phyloP scores from a whole-genome alignment of 2,888 invertebrate species.

The Calameuta idolon region DNA sequence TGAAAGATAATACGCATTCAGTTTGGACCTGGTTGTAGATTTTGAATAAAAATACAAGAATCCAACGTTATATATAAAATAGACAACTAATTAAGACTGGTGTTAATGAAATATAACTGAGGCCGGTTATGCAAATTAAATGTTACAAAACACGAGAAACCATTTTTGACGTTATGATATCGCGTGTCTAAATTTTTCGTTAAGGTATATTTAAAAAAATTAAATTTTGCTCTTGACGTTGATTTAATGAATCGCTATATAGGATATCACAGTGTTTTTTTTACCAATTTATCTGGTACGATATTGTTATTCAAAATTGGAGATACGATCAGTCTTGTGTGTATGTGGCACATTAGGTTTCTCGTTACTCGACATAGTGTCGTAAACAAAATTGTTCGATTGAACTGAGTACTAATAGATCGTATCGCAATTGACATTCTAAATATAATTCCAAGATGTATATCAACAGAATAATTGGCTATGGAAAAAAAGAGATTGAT shows the following conservation, averaged over 20 bases:
- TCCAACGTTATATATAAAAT: background rate
- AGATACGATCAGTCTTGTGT: background rate
- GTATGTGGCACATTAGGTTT: background rate
- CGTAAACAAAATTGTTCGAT: background rate
- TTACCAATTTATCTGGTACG: background rate
- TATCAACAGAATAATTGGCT: background rate
- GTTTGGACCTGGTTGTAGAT: no score
- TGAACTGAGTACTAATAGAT: background rate
- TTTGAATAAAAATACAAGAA: no score
- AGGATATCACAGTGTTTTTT: background rate
- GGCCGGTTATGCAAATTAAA: background rate
- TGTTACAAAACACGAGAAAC: background rate
- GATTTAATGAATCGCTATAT: background rate
- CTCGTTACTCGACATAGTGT: background rate
- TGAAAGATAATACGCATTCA: no score
- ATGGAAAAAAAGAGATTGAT: background rate
- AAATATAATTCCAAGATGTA: background rate
- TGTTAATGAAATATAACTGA: background rate
- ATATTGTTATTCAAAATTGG: background rate
- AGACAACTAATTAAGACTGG: background rate
- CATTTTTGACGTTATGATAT: background rate
- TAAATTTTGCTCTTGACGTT: background rate
- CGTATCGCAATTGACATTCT: background rate
- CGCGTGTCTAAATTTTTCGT: background rate
- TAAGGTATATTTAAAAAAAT: background rate